Conservation (phyloP, 2,888 invertebrate species). For the Agrotis segetum region DNA sequence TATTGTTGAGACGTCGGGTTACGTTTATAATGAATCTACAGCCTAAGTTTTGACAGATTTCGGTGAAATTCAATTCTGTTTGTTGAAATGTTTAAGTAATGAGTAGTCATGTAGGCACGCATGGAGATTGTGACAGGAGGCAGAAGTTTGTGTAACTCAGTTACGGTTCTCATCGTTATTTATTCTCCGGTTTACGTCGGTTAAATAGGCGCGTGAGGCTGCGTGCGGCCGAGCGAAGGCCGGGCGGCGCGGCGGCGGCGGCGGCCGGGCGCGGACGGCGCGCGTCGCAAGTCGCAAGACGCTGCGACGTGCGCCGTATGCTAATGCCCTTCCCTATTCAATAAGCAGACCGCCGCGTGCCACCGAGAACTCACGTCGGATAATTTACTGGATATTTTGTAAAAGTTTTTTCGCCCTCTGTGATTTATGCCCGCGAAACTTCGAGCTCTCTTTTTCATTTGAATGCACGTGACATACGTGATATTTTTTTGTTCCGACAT, state of each 20-base stretch:
- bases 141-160: conserved; percentile 49
- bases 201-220: conserved; percentile 59
- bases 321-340: conserved; percentile 89
- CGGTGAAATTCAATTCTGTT: conserved; percentile 32
- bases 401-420: conserved; percentile 90
- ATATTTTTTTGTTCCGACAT: conserved; percentile 89
- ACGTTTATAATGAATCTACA: conserved; percentile 59
- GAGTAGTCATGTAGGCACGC: conserved; percentile 34
- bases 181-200: conserved; percentile 53
- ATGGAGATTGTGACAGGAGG: conserved; percentile 42
- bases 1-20: conserved; percentile 68
- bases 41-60: conserved; percentile 45
- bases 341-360: conserved; percentile 90
- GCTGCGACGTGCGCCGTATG: conserved; percentile 88
- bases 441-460: conserved; percentile 90
- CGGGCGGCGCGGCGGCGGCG: conserved; percentile 64
- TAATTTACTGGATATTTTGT: conserved; percentile 91
- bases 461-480: conserved; percentile 91
- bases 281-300: conserved; percentile 80
- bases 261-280: conserved; percentile 59
- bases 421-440: conserved; percentile 91
- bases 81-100: conserved; percentile 48
- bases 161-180: conserved; percentile 57
- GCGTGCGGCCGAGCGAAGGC: conserved; percentile 61
- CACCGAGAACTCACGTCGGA: conserved; percentile 90